phyloP scores from a whole-genome alignment of 1,140 invertebrate genomes.

The Caerostris darwini region DNA sequence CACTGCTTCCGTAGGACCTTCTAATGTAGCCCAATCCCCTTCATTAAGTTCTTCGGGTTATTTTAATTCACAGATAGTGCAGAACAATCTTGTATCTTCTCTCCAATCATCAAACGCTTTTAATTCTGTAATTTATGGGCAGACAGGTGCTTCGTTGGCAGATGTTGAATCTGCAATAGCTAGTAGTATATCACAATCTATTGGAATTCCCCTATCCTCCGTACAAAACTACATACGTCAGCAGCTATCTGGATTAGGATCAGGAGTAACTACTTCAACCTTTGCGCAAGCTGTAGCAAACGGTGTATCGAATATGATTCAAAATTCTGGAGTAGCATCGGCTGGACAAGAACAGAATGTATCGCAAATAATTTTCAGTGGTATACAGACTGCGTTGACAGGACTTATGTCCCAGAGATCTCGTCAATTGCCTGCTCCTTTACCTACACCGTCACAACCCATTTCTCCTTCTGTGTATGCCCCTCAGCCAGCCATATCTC shows the following conservation, averaged over 20 bases:
- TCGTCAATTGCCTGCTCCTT: not conserved
- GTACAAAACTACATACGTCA: not conserved
- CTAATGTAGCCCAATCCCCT: not conserved
- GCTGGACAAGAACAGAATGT: not conserved
- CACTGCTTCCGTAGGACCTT: not conserved
- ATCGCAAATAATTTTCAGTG: not conserved
- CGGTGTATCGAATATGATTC: not conserved
- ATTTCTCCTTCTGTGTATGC: not conserved
- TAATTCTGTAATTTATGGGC: not conserved
- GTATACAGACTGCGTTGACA: not conserved
- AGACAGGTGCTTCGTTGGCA: not conserved
- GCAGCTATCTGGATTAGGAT: constrained; percentile 1
- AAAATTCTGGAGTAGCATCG: not conserved
- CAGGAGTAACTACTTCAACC: not conserved
- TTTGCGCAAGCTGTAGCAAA: not conserved
- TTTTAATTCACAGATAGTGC: constrained; percentile 11
- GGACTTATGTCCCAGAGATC: not conserved
- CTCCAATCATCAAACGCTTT: not conserved
- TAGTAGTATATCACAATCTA: not conserved
- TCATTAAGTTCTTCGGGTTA: not conserved
- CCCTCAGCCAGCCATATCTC: not conserved
- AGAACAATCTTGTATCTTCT: not conserved
- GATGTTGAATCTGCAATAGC: not conserved
- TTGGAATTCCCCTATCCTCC: not conserved
- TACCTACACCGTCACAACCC: not conserved